Conservation (phyloP, 2,797 vertebrate genomes). For the Sebastes oblongus region DNA sequence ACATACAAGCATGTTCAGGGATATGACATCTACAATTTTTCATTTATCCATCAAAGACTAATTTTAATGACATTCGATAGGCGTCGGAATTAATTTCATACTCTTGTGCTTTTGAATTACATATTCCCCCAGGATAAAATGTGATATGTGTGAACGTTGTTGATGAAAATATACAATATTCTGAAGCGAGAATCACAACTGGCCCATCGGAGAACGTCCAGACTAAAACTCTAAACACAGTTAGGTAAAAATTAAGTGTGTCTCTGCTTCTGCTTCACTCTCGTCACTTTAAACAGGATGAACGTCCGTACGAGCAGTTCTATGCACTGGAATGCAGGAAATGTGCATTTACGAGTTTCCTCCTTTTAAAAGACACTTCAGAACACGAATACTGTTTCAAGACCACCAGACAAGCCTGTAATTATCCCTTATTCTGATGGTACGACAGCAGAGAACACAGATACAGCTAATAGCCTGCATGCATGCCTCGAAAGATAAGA, state of each 20-base stretch:
- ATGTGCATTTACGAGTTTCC: slow-evolving; percentile 35
- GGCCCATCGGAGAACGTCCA: neutral
- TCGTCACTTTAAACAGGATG: neutral
- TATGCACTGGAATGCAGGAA: slow-evolving; percentile 47
- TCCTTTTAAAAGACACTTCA: neutral
- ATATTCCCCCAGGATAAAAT: neutral
- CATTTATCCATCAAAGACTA: neutral
- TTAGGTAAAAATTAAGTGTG: neutral
- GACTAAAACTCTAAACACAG: neutral
- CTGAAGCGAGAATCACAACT: neutral
- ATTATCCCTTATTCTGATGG: slow-evolving; percentile 39
- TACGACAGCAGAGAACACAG: neutral
- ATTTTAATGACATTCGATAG: neutral
- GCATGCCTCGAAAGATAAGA: slow-evolving; percentile 5
- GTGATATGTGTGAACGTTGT: neutral
- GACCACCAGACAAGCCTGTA: neutral
- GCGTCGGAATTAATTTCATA: neutral
- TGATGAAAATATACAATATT: neutral
- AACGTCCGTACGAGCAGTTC: neutral
- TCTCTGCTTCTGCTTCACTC: neutral
- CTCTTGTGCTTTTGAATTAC: neutral
- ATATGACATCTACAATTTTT: neutral
- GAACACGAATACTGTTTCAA: neutral
- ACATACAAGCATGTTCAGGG: neutral
- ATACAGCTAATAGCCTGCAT: neutral